A percentile compares a stretch with the other conserved stretches of the same genome.
Conservation (phyloP, 2,888 invertebrate species). For the Troides aeacus region DNA sequence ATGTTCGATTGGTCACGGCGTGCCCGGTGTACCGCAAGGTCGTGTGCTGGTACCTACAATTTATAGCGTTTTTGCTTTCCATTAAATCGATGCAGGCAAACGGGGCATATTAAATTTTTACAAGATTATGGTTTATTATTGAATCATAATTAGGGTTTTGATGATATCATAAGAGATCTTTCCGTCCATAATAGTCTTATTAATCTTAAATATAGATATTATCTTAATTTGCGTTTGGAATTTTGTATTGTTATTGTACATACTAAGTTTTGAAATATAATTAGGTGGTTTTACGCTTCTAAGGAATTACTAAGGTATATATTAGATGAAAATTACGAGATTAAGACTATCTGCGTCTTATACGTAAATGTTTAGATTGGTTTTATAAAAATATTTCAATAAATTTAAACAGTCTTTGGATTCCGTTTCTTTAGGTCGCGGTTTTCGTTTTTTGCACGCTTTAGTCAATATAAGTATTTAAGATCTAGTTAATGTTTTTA, state of each 20-base stretch:
- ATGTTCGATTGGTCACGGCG: slow-evolving; percentile 51
- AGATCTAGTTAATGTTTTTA: no score
- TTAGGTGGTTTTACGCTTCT: no score
- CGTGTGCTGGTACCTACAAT: slow-evolving; percentile 40
- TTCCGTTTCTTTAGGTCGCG: background rate
- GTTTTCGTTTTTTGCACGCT: background rate
- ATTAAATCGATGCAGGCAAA: slow-evolving; percentile 19
- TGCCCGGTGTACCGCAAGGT: slow-evolving; percentile 62
- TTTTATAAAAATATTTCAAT: background rate
- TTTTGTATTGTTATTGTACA: background rate
- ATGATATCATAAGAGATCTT: background rate
- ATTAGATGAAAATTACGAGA: background rate
- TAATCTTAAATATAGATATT: no score
- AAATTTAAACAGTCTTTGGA: background rate
- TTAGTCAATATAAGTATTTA: background rate
- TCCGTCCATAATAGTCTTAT: no score
- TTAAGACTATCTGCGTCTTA: background rate
- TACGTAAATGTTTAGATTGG: background rate
- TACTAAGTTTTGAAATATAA: background rate
- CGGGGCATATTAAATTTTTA: slow-evolving; percentile 16
- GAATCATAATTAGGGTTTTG: slow-evolving; percentile 1
- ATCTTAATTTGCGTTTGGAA: background rate
- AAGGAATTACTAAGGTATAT: no score
- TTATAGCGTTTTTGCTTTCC: slow-evolving; percentile 28
- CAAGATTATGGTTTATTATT: slow-evolving; percentile 2